These are phyloP conservation scores for Ditylenchus dipsaci DNA, from an alignment of 1,140 invertebrate genomes.

Conservation along the genomic window DNA sequence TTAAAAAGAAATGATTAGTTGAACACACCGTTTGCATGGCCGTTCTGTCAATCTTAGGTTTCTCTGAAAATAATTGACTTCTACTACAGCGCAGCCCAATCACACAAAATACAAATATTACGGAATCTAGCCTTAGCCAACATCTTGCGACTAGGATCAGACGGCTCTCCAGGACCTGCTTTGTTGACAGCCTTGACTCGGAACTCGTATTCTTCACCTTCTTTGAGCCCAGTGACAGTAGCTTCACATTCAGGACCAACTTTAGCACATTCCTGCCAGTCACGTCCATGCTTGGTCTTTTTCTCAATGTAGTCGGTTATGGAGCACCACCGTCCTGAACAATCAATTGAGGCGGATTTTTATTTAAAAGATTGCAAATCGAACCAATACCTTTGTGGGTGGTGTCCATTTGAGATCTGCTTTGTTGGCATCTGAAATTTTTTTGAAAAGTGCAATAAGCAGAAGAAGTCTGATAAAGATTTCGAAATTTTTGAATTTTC, in stretches of 20 bases:
- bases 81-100: too few relatives aligned
- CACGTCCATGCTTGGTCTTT: slow-evolving; percentile 87
- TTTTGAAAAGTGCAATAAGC: too few relatives aligned
- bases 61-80: slow-evolving; percentile 66
- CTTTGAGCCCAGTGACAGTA: slow-evolving; percentile 80
- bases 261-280: slow-evolving; percentile 80
- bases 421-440: slow-evolving; percentile 64
- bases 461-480: too few relatives aligned
- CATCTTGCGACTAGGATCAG: slow-evolving; percentile 83
- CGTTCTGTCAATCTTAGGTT: slow-evolving; percentile 84
- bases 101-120: slow-evolving; percentile 66
- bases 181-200: slow-evolving; percentile 85
- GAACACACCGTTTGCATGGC: slow-evolving; percentile 68
- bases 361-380: not conserved
- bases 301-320: slow-evolving; percentile 90
- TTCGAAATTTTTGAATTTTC: too few relatives aligned
- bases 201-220: slow-evolving; percentile 86
- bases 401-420: slow-evolving; percentile 82
- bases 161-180: slow-evolving; percentile 76
- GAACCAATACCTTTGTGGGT: slow-evolving; percentile 71
- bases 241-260: slow-evolving; percentile 66
- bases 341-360: not conserved
- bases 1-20: too few relatives aligned
- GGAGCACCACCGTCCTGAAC: slow-evolving; percentile 74
- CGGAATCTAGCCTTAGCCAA: slow-evolving; percentile 84